phyloP scores from a whole-genome alignment of 2,797 vertebrate genomes.

The Enteromius trimaculatus region DNA sequence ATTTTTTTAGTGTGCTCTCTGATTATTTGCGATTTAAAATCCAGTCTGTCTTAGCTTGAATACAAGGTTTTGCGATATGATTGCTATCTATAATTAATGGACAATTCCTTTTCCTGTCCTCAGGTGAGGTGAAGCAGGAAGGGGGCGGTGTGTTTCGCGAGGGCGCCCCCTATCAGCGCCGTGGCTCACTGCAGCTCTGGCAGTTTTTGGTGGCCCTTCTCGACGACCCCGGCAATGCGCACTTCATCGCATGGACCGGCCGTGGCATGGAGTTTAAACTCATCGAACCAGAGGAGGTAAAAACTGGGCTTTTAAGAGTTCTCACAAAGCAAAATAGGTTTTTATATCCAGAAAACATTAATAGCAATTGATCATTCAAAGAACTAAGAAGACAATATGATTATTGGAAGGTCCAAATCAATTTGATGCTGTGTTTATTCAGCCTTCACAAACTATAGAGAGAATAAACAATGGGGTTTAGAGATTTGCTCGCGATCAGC shows the following conservation, averaged over 20 bases:
- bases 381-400: slow-evolving; percentile 10
- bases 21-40: slow-evolving; percentile 12
- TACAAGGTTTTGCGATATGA: slow-evolving; percentile 10
- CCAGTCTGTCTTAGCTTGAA: background rate
- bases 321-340: background rate
- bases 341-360: background rate
- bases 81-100: background rate
- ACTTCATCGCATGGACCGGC: slow-evolving; percentile 98
- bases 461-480: slow-evolving; percentile 30
- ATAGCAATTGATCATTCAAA: slow-evolving; percentile 13
- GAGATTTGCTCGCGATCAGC: slow-evolving; percentile 52
- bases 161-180: slow-evolving; percentile 91
- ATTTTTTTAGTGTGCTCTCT: background rate
- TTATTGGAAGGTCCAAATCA: slow-evolving; percentile 20
- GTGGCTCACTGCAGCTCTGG: slow-evolving; percentile 96
- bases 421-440: slow-evolving; percentile 21
- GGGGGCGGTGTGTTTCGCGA: slow-evolving; percentile 82
- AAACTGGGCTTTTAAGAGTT: background rate
- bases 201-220: slow-evolving; percentile 93
- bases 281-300: slow-evolving; percentile 96
- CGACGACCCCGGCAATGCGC: slow-evolving; percentile 91
- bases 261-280: slow-evolving; percentile 99
- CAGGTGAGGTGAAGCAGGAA: slow-evolving; percentile 94
- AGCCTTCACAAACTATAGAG: slow-evolving; percentile 20
- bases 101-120: background rate